These are phyloP conservation scores for Drosophila hamatofila DNA, from an alignment of 2,888 invertebrate genomes.

Conservation along the genomic window DNA sequence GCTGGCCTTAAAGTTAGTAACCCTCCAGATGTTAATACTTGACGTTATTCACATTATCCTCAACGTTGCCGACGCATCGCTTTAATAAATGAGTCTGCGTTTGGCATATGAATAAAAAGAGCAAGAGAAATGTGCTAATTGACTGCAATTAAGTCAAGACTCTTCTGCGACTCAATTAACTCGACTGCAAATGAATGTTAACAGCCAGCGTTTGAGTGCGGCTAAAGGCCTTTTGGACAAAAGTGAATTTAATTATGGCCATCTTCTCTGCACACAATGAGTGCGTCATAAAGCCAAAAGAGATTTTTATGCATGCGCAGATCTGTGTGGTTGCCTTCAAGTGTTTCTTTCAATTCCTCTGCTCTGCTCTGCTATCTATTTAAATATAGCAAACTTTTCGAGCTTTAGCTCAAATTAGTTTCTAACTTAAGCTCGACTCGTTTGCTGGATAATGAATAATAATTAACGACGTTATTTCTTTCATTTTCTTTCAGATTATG, in stretches of 20 bases:
- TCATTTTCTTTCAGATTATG: slow-evolving; percentile 15
- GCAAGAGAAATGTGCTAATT: slow-evolving; percentile 42
- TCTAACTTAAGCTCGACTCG: not conserved
- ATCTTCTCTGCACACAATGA: slow-evolving; percentile 11
- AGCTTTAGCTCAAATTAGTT: not conserved
- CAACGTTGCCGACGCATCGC: slow-evolving; percentile 16
- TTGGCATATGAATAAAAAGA: slow-evolving; percentile 31
- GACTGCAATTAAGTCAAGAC: slow-evolving; percentile 61
- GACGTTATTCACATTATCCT: slow-evolving; percentile 25
- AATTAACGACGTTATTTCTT: not conserved
- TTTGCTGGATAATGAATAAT: not conserved
- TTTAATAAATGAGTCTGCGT: slow-evolving; percentile 25
- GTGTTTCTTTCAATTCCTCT: not conserved
- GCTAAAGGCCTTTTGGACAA: slow-evolving; percentile 15
- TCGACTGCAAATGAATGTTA: slow-evolving; percentile 39
- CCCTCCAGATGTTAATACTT: not conserved
- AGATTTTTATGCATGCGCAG: slow-evolving; percentile 14
- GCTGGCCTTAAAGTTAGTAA: not conserved
- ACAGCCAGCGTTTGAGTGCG: slow-evolving; percentile 17
- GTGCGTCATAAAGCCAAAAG: slow-evolving; percentile 20
- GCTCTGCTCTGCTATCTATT: not conserved
- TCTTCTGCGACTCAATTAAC: slow-evolving; percentile 44
- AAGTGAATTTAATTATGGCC: slow-evolving; percentile 35
- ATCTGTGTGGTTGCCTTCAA: not conserved
- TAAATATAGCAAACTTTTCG: not conserved